phyloP scores from a whole-genome alignment of 2,888 invertebrate genomes.

The Mimachlamys varia region DNA sequence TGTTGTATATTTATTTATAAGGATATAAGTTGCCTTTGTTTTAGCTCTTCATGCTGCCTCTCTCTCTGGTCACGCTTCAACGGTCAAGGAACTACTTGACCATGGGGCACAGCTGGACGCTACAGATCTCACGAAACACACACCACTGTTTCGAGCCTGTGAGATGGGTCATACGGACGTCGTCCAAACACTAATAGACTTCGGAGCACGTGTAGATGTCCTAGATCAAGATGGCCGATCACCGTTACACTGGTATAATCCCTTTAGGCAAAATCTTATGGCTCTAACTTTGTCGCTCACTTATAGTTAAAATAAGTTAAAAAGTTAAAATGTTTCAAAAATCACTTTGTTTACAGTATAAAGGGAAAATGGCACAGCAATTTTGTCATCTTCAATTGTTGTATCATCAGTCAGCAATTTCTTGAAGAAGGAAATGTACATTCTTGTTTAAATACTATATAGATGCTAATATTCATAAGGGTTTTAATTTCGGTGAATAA shows the following conservation, averaged over 20 bases:
- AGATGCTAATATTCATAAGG: too few species aligned
- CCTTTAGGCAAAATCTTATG: not conserved
- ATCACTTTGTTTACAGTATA: too few species aligned
- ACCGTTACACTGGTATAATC: constrained; percentile 79
- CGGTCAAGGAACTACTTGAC: constrained; percentile 77
- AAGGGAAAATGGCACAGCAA: too few species aligned
- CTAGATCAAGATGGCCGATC: constrained; percentile 80
- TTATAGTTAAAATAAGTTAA: too few species aligned
- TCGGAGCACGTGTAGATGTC: constrained; percentile 77
- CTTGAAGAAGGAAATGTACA: too few species aligned
- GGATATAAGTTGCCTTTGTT: constrained; percentile 24
- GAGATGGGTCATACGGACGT: constrained; percentile 80
- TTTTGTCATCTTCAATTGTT: too few species aligned
- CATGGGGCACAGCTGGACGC: constrained; percentile 76
- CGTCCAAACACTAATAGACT: constrained; percentile 77
- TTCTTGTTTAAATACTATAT: too few species aligned
- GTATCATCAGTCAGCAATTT: too few species aligned
- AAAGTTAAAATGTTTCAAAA: too few species aligned
- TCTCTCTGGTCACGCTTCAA: constrained; percentile 77
- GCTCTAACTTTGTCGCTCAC: too few species aligned
- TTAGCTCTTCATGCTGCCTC: constrained; percentile 81
- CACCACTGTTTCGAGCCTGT: constrained; percentile 80
- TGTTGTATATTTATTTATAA: too few species aligned
- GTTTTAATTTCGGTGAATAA: too few species aligned
- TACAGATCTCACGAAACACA: constrained; percentile 78